These are phyloP conservation scores for Tribolium freemani DNA, from an alignment of 2,888 invertebrate genomes.

Conservation along the genomic window DNA sequence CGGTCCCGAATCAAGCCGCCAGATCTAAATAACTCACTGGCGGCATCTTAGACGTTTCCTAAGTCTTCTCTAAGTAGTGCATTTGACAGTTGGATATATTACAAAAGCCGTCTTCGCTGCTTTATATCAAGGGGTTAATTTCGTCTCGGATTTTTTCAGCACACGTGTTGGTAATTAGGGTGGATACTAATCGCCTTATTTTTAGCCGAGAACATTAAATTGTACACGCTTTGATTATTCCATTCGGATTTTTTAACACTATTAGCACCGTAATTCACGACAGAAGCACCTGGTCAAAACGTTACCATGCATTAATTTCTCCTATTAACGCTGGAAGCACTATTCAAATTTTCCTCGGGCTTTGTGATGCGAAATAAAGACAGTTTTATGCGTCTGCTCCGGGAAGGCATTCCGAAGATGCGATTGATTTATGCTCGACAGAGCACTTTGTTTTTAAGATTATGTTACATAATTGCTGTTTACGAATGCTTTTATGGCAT, in stretches of 20 bases:
- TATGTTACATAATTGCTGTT: conserved; percentile 39
- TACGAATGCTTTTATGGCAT: conserved; percentile 19
- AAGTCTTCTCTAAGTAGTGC: conserved; percentile 6
- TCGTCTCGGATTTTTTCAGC: not conserved
- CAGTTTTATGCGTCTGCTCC: conserved; percentile 2
- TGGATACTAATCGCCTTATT: conserved; percentile 20
- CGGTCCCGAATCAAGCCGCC: conserved; percentile 10
- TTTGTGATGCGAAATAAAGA: conserved; percentile 9
- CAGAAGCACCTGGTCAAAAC: conserved; percentile 43
- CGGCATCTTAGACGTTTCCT: conserved; percentile 23
- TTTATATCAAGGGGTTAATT: conserved; percentile 35
- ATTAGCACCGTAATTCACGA: conserved; percentile 30
- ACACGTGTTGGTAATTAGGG: conserved; percentile 28
- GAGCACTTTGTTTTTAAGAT: conserved; percentile 35
- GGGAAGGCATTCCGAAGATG: conserved; percentile 11
- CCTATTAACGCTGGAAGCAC: conserved; percentile 40
- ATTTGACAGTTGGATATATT: conserved; percentile 23
- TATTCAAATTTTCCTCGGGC: conserved; percentile 27
- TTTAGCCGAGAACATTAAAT: conserved; percentile 1
- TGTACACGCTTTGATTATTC: conserved; percentile 8
- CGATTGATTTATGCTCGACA: conserved; percentile 15
- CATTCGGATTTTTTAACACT: conserved; percentile 10
- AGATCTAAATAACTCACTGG: conserved; percentile 18
- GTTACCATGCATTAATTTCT: conserved; percentile 45
- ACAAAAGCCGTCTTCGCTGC: conserved; percentile 17